Evolutionary conservation across 2,113 vertebrate species (phyloP).

Genomic region (Triplophysa rosa): DNA sequence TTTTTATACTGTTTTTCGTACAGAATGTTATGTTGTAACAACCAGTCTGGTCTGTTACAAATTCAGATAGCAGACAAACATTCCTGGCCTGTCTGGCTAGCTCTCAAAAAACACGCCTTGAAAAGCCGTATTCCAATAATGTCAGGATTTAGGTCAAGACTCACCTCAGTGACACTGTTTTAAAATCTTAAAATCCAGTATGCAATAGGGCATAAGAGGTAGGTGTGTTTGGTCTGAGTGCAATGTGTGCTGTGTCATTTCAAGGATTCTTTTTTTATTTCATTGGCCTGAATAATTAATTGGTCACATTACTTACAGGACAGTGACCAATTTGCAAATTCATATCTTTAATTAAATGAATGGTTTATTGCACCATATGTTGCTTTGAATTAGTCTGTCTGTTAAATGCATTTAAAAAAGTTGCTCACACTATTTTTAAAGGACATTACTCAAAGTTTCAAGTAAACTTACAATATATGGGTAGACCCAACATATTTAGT

Average conservation of each 20-base stretch:
- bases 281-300: neutral
- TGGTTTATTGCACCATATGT: no score
- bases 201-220: no score
- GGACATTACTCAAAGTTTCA: neutral
- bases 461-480: neutral
- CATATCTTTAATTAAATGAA: no score
- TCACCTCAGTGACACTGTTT: neutral
- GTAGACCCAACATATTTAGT: neutral
- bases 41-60: neutral
- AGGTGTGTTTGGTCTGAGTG: neutral
- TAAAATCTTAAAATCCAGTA: neutral
- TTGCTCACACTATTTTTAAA: neutral
- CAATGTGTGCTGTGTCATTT: neutral
- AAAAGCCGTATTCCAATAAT: constrained; percentile 25
- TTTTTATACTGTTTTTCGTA: neutral
- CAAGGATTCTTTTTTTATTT: neutral
- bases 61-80: constrained; percentile 37
- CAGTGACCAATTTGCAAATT: no score
- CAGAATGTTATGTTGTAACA: neutral
- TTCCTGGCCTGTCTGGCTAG: constrained; percentile 53
- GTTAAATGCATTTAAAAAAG: no score
- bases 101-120: constrained; percentile 58
- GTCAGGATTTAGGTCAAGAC: constrained; percentile 19
- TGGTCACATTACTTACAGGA: neutral
- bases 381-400: no score